These are phyloP conservation scores for Dunckerocampus dactyliophorus DNA, from an alignment of 2,113 vertebrate species.

Conservation along the genomic window DNA sequence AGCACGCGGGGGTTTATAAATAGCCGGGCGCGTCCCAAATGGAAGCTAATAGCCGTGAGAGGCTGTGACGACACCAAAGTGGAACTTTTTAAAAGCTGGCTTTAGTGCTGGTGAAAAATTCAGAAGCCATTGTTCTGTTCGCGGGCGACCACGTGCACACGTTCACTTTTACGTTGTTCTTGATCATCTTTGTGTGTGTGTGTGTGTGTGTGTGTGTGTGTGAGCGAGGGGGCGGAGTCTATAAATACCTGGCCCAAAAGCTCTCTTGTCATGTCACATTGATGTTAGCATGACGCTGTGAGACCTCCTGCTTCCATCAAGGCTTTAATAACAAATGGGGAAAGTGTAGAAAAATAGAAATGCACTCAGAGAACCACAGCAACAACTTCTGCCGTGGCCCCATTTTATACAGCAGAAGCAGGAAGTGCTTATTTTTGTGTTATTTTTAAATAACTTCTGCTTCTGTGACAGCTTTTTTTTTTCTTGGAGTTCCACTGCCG, in stretches of 20 bases:
- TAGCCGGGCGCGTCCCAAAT: slow-evolving; percentile 32
- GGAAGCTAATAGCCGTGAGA: slow-evolving; percentile 18
- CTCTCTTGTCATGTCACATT: slow-evolving; percentile 64
- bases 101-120: slow-evolving; percentile 12
- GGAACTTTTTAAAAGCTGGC: neutral
- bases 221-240: slow-evolving; percentile 40
- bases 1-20: slow-evolving; percentile 59
- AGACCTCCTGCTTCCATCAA: slow-evolving; percentile 51
- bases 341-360: neutral
- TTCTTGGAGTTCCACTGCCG: neutral
- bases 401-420: neutral
- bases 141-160: slow-evolving; percentile 18
- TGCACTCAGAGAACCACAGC: neutral
- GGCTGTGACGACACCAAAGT: neutral
- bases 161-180: slow-evolving; percentile 1
- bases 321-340: slow-evolving; percentile 20
- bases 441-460: neutral
- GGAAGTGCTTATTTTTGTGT: neutral
- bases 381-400: neutral
- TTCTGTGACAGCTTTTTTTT: neutral
- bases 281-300: slow-evolving; percentile 56
- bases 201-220: no score
- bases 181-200: neutral
- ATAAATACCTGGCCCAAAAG: slow-evolving; percentile 67
- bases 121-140: slow-evolving; percentile 18